Base-by-base conservation (phyloP, 1,140 invertebrate species). In the Drosophila ercepeae region DNA sequence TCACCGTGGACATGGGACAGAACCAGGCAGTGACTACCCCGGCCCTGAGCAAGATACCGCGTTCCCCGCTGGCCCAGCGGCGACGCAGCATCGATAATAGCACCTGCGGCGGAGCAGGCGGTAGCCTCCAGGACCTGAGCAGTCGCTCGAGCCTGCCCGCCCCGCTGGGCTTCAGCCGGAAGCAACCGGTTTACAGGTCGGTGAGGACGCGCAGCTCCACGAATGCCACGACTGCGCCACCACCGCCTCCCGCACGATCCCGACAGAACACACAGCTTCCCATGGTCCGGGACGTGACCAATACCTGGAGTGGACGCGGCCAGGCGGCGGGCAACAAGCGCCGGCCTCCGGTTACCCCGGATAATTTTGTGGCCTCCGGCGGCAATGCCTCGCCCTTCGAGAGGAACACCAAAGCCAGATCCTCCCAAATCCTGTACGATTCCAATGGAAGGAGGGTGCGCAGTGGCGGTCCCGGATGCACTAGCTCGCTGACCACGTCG, bases 281-380 rank as follows among this genome's bases (percentile, higher is more conserved):
- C 3, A 63, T n/a, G 71, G 92, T 49, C 76, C 91, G 58, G 70
- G 90, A 75, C 89, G 91, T 84, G n/a, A 94, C 93, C 39, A 95
- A 95, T 61, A 95, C 95, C 0, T 96, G 95, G 95, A 94, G 94
- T 68, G 95, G 95, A 1, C 92, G 95, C 42, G 92, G 91, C 0
- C 61, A 63, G 0, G 67, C 27, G 6, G 18, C 64, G 4, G 49
- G 58, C 75, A 45, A 45, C 76, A 91, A 92, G 19, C 91, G 94
- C 11, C 92, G 95, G 27, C 93, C 95, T 0, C 92, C 93, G 1
- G 91, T 96, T n/a, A 93, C 92, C 32, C 89, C 93, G 2, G 95
- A 96, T 13, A 96, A 95, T 0, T 96, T 95, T 76, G 93, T 93
- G 94, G 46, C 69, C 18, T 92, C 18, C 91, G 23, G 45, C 65